Conservation (phyloP, 2,888 invertebrate species). For the Crioceris asparagi region DNA sequence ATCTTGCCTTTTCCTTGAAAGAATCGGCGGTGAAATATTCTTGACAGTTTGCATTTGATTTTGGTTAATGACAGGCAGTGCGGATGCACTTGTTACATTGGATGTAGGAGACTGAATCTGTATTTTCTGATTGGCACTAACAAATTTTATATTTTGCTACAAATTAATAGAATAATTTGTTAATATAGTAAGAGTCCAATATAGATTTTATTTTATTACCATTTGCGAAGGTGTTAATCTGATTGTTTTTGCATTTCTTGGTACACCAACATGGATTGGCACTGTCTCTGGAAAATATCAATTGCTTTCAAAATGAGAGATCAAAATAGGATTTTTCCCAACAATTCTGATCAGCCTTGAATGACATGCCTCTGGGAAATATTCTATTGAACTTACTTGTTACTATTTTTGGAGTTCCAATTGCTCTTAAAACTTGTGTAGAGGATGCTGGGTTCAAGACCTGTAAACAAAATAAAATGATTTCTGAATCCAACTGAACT, state of each 20-base stretch:
- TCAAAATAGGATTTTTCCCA: too few relatives aligned
- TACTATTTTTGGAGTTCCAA: conserved; percentile 29
- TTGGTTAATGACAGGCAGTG: conserved; percentile 13
- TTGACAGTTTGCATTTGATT: conserved; percentile 28
- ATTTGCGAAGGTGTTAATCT: conserved; percentile 43
- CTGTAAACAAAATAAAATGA: conserved; percentile 9
- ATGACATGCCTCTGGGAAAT: too few relatives aligned
- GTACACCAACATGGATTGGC: conserved; percentile 44
- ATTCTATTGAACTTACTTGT: conserved; percentile 33
- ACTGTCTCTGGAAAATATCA: conserved; percentile 34
- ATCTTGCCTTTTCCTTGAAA: conserved; percentile 49
- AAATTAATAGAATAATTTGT: conserved; percentile 13
- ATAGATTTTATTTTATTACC: conserved; percentile 29
- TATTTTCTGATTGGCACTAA: conserved; percentile 22
- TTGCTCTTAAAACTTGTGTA: conserved; percentile 21
- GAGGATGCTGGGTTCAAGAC: conserved; percentile 12
- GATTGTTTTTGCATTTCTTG: conserved; percentile 43
- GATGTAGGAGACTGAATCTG: conserved; percentile 13
- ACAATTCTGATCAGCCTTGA: too few relatives aligned
- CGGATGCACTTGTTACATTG: conserved; percentile 11
- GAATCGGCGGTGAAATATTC: conserved; percentile 48
- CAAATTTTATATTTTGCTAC: conserved; percentile 32
- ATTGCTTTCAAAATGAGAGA: too few relatives aligned
- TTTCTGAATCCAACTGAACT: too few relatives aligned
- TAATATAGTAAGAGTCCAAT: conserved; percentile 4